Base-by-base conservation (phyloP, 2,888 invertebrate genomes). In the Acanthosepion esculentum region DNA sequence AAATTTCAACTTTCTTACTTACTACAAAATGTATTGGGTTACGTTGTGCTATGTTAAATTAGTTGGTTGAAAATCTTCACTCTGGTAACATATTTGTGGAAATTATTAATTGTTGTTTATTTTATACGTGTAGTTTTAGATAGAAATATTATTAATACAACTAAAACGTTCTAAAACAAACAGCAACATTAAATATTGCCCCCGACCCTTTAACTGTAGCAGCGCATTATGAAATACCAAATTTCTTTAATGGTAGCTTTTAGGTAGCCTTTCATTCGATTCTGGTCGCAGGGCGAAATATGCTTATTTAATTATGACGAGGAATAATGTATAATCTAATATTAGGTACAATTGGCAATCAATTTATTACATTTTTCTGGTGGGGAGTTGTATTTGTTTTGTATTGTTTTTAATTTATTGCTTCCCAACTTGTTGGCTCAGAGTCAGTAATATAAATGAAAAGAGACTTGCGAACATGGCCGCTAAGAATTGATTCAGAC, bases 311-410 rank as follows among this genome's bases (percentile, higher is more conserved):
- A 78, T 78, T 78, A 78, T 15, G 78, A 33, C n/a, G 78, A n/a
- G n/a, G n/a, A 78, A 78, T 78, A 33, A 78, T 78, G 78, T n/a
- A 78, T 78, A 78, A 78, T 78, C 78, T 78, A 78, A 78, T 78
- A 78, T 78, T 78, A 78, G 33, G n/a, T 33, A 78, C n/a, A 78
- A 78, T 78, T 78, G 78, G n/a, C 78, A 78, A n/a, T 78, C 78
- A 33, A 78, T 78, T 78, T 78, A n/a, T 78, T 78, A n/a, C 78
- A 12, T n/a, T 78, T 15, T 78, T 78, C 33, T 10, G 64, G n/a
- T n/a, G 78, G 2, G n/a, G 78, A 5, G 2, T 78, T n/a, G 1
- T 8, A 6, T 29, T 78, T n/a, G 5, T 29, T 78, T 78, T 78
- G 0, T 29, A 26, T 29, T 10, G n/a, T 78, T n/a, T n/a, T 78